These are phyloP conservation scores for Brachionus angularis DNA, from an alignment of 1,140 invertebrate genomes.

Conservation along the genomic window DNA sequence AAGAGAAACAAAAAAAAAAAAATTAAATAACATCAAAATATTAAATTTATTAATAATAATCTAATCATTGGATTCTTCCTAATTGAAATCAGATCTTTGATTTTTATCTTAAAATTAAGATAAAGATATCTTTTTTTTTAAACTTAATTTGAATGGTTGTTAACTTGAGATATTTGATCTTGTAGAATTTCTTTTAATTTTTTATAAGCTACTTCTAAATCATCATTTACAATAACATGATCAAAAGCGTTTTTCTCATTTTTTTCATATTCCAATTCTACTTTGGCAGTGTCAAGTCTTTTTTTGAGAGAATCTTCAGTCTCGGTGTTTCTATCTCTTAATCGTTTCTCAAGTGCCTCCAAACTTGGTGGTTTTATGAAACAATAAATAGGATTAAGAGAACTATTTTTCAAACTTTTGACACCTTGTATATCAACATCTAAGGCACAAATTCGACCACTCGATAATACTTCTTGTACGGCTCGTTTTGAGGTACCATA, in stretches of 20 bases:
- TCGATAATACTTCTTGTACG: conserved; percentile 71
- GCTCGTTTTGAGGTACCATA: conserved; percentile 93
- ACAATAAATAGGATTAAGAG: conserved; percentile 76
- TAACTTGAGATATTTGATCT: background rate
- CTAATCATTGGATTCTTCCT: no score
- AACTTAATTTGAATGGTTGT: no score
- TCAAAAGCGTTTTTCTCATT: conserved; percentile 76
- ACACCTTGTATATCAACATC: conserved; percentile 97
- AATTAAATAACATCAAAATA: no score
- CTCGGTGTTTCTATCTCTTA: conserved; percentile 77
- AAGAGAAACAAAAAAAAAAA: no score
- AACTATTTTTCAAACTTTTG: conserved; percentile 77
- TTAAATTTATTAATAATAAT: no score
- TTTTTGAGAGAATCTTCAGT: conserved; percentile 75
- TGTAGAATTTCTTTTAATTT: conserved; percentile 63
- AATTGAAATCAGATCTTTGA: no score
- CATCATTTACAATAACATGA: conserved; percentile 81
- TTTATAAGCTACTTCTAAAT: conserved; percentile 78
- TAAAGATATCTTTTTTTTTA: no score
- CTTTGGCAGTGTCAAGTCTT: conserved; percentile 68
- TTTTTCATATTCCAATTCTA: conserved; percentile 78
- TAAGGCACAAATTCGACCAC: conserved; percentile 82
- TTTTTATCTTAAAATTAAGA: no score
- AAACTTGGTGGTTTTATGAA: conserved; percentile 82
- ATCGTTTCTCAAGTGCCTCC: conserved; percentile 63